These are phyloP conservation scores for Latrodectus hesperus DNA, from an alignment of 2,888 invertebrate species.

Conservation along the genomic window DNA sequence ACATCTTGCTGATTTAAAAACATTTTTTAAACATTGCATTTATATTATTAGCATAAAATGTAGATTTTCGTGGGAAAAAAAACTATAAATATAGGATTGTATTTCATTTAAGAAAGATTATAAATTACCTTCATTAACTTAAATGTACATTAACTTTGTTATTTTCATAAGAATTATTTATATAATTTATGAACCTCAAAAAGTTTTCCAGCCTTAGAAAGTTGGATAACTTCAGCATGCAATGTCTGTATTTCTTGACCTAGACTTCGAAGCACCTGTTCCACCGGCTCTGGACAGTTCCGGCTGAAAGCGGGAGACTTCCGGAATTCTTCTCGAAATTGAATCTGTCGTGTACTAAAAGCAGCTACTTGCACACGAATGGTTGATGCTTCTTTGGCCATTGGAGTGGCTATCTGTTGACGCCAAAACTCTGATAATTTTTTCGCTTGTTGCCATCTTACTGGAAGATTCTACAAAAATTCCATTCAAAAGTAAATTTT, in stretches of 20 bases:
- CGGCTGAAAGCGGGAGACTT: conserved; percentile 82
- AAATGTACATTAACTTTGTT: too few relatives aligned
- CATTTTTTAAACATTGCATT: too few relatives aligned
- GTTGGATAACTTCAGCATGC: conserved; percentile 89
- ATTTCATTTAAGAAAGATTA: too few relatives aligned
- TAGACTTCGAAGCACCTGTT: conserved; percentile 83
- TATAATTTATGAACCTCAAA: conserved; percentile 86
- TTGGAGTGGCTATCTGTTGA: conserved; percentile 94
- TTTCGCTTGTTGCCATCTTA: conserved; percentile 96
- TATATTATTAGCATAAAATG: too few relatives aligned
- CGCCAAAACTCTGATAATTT: conserved; percentile 92
- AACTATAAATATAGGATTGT: too few relatives aligned
- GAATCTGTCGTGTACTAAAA: conserved; percentile 88
- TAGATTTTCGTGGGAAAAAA: too few relatives aligned
- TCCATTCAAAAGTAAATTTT: neutral
- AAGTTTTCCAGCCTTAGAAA: conserved; percentile 91
- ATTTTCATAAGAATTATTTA: neutral
- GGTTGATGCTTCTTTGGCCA: conserved; percentile 93
- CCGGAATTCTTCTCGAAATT: conserved; percentile 91
- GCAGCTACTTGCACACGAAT: conserved; percentile 89
- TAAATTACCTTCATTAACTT: too few relatives aligned
- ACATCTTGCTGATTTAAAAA: too few relatives aligned
- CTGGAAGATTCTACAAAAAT: conserved; percentile 86
- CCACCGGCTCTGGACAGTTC: conserved; percentile 83
- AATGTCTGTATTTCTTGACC: conserved; percentile 85